Percentiles rank a stretch among this genome's conserved stretches.
These are phyloP conservation scores for Hemithea aestivaria DNA, from an alignment of 2,888 invertebrate species.

Conservation along the genomic window DNA sequence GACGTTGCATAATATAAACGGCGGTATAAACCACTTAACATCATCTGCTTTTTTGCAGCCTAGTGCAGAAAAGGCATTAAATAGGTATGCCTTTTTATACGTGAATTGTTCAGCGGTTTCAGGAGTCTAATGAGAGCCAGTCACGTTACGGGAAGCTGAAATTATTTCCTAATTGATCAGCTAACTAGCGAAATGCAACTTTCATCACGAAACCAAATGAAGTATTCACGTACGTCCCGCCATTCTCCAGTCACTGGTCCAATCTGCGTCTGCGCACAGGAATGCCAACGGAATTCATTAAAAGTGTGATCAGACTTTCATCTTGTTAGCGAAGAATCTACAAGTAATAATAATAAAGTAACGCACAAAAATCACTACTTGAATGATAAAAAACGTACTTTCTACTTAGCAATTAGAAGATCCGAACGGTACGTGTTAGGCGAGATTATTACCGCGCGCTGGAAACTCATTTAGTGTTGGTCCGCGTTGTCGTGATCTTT, in stretches of 20 bases:
- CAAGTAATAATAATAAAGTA: slow-evolving; percentile 56
- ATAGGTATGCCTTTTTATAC: too few species aligned
- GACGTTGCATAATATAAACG: too few species aligned
- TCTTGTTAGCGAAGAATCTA: slow-evolving; percentile 64
- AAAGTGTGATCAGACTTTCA: slow-evolving; percentile 67
- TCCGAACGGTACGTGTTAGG: slow-evolving; percentile 69
- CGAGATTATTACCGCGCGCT: slow-evolving; percentile 17
- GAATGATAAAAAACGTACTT: slow-evolving; percentile 61
- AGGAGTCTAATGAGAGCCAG: too few species aligned
- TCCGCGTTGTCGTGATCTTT: slow-evolving; percentile 8
- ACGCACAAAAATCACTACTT: slow-evolving; percentile 62
- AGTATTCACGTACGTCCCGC: slow-evolving; percentile 37
- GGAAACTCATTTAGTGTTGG: slow-evolving; percentile 13
- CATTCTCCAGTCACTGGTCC: slow-evolving; percentile 14
- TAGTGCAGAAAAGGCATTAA: too few species aligned
- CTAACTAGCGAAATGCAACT: slow-evolving; percentile 38
- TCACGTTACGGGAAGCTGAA: too few species aligned
- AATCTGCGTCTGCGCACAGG: slow-evolving; percentile 30
- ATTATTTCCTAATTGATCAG: slow-evolving; percentile 14
- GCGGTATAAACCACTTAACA: too few species aligned
- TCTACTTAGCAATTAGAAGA: slow-evolving; percentile 72
- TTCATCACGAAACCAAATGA: slow-evolving; percentile 29
- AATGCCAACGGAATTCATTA: slow-evolving; percentile 56
- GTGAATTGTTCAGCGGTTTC: too few species aligned
- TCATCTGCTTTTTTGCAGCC: too few species aligned